Evolutionary conservation across 2,797 vertebrate genomes (phyloP).

Genomic region (Orestias chungarensis): DNA sequence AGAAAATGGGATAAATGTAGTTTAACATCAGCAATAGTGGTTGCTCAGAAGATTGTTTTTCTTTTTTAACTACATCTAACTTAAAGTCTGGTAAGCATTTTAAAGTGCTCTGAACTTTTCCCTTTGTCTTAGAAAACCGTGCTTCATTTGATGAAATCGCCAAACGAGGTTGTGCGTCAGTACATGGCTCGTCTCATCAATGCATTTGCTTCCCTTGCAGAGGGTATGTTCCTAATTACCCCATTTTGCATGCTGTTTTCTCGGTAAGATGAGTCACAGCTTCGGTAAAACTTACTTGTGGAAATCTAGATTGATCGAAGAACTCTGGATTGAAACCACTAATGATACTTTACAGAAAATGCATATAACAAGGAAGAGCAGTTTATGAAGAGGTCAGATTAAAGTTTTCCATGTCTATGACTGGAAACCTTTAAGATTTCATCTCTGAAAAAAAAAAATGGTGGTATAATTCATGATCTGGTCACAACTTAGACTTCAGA

Average conservation of each 20-base stretch:
- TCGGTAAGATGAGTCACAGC: constrained; percentile 20
- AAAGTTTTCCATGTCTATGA: constrained; percentile 11
- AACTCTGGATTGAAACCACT: constrained; percentile 17
- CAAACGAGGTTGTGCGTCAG: constrained; percentile 88
- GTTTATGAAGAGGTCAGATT: constrained; percentile 5
- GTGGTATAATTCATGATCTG: background rate
- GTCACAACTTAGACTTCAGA: background rate
- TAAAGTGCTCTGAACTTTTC: constrained; percentile 9
- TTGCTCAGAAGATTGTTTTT: background rate
- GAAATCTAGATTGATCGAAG: constrained; percentile 13
- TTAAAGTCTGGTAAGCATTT: background rate
- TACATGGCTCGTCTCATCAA: constrained; percentile 92
- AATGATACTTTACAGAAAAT: constrained; percentile 14
- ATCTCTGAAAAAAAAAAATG: background rate
- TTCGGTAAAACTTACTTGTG: constrained; percentile 16
- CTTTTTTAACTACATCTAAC: background rate
- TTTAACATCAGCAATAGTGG: background rate
- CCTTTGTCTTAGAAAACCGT: constrained; percentile 79
- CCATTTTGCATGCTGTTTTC: constrained; percentile 22
- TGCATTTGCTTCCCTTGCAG: constrained; percentile 88
- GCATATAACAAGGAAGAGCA: constrained; percentile 3
- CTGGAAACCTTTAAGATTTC: background rate
- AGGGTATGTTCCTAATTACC: constrained; percentile 81
- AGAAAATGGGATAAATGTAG: background rate
- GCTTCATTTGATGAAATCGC: constrained; percentile 84